Evolutionary conservation across 2,888 invertebrate species (phyloP), one percentile per base, ranked within the genome.

Genomic region (Eupithecia abbreviata): DNA sequence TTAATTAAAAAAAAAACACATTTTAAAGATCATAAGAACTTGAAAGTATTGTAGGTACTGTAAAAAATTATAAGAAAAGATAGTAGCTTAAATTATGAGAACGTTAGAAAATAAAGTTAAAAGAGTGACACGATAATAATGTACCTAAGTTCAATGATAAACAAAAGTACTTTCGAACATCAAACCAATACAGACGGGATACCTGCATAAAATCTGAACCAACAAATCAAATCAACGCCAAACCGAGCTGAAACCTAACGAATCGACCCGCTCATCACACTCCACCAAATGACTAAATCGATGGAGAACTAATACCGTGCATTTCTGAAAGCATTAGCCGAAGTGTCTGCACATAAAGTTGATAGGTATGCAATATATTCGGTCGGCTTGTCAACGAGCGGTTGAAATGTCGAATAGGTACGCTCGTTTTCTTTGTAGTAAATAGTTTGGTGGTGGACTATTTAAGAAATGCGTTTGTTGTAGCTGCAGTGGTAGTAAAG

Each of bases 311-410:
- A 84, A 84, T 83, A 80, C 80, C 73, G 70, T 90, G 91, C 90
- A 91, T 92, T 93, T 90, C 92, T 90, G 90, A 87, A 90, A 87
- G 88, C 93, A 92, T 93, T 93, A 91, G 87, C 88, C 86, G 87
- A 92, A 93, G 92, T 92, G 93, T 86, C 89, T 86, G 91, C 90
- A 91, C 92, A 93, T 93, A 93, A 93, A 93, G 91, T 91, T 93
- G 93, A 93, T 93, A 91, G 93, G 92, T 91, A 91, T 91, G 92
- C 93, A 88, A 93, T 93, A 92, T 91, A 90, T 93, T 90, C 87
- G 88, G 84, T 84, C 86, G 85, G 82, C 83, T 86, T 89, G 91
- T 92, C 92, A 90, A 90, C 86, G 84, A 90, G 90, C 90, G 91
- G 90, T 91, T 89, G 85, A 86, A 89, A 87, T 89, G 87, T 84